Evolutionary conservation across 2,113 vertebrate species (phyloP), one percentile per base, ranked within the genome.

Genomic region (Catharus minimus): DNA sequence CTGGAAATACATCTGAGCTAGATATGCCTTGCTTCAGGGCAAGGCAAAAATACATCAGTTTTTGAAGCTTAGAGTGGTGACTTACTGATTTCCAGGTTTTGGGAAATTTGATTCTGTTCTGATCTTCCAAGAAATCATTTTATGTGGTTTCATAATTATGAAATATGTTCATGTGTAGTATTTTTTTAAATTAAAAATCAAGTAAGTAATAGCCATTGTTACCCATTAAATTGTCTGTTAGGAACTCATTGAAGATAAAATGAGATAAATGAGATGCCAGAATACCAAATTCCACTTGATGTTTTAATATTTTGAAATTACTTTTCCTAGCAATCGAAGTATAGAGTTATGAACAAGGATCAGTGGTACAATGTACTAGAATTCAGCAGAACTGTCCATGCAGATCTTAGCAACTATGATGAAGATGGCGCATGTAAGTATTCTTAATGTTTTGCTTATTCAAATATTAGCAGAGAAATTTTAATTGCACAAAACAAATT

Each of bases 331-430:
- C 99, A 99, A 97, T 99, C 98, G 11, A 99, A 99, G 93, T 99
- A 99, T 84, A 99, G 98, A 95, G 99, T 99, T 74, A 98, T 99
- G 98, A 99, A 99, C 96, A 99, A 99, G 97, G 99, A 99, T 97
- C 99, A 99, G 97, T 99, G 99, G 99, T 99, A 99, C 97, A 99
- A 99, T 20, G 98, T 99, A 69, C 98, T 99, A 97, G 99, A 99
- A 97, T 99, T 99, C 97, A 99, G 99, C 98, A 98, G 98, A 92
- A 99, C 98, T 88, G 98, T 99, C 83, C 98, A 98, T 93, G 96
- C 98, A 32, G 99, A 99, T 97, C 99, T 99, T 98, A 99, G 98
- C 96, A 99, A 99, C 97, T 99, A 99, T 32, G 99, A 99, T 88
- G 98, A 99, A 98, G 99, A 99, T 64, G 99, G 99, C 90, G 99